Percentiles rank a stretch among this genome's conserved stretches.
These are phyloP conservation scores for Notechis scutatus DNA, from an alignment of 2,113 vertebrate species.

Conservation along the genomic window DNA sequence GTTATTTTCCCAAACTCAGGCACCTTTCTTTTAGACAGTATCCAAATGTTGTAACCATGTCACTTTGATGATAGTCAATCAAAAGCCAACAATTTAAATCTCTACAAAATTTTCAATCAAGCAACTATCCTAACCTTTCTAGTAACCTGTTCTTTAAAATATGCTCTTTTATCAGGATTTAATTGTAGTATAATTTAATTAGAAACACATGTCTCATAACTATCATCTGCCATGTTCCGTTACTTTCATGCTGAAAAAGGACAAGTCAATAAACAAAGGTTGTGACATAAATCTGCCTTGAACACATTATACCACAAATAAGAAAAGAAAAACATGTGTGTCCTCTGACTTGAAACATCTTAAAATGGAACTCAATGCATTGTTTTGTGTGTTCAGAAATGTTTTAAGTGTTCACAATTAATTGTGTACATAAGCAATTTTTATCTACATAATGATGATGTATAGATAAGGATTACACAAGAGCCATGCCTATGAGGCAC, in stretches of 20 bases:
- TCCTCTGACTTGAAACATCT: conserved; percentile 76
- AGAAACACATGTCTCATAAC: conserved; percentile 80
- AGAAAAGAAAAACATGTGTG: conserved; percentile 83
- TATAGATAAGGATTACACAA: conserved; percentile 62
- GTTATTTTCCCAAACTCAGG: conserved; percentile 8
- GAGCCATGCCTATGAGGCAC: conserved; percentile 64
- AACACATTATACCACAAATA: conserved; percentile 80
- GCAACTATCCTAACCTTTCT: conserved; percentile 57
- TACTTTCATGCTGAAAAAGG: conserved; percentile 78
- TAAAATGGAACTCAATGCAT: conserved; percentile 68
- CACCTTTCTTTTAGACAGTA: conserved; percentile 42
- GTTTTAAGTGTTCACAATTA: conserved; percentile 69
- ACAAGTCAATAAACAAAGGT: conserved; percentile 83
- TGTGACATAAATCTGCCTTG: conserved; percentile 82
- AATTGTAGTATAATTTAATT: conserved; percentile 82
- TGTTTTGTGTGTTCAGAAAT: conserved; percentile 68
- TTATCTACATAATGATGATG: conserved; percentile 67
- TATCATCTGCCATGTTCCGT: conserved; percentile 81
- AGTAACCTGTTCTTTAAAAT: conserved; percentile 73
- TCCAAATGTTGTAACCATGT: conserved; percentile 50
- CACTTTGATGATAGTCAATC: conserved; percentile 45
- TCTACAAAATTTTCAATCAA: conserved; percentile 62
- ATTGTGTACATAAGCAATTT: conserved; percentile 67
- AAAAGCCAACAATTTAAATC: conserved; percentile 52
- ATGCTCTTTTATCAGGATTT: conserved; percentile 78